These are phyloP conservation scores for Drosophila neotestacea DNA, from an alignment of 2,888 invertebrate genomes.

Conservation along the genomic window DNA sequence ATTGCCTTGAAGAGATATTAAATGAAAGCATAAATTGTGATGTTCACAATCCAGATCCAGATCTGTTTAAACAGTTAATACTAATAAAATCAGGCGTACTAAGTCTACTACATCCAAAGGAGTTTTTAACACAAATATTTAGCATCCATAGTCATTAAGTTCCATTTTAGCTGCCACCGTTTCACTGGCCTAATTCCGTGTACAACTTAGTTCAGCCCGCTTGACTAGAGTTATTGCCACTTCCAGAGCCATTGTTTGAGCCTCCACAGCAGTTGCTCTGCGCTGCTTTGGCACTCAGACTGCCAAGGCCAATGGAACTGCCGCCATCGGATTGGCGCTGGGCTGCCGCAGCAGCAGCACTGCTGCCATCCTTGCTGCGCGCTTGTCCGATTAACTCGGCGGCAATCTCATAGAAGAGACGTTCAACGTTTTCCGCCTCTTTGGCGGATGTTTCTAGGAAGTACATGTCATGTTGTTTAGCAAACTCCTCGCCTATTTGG, in stretches of 20 bases:
- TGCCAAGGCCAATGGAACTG: conserved; percentile 77
- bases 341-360: conserved; percentile 68
- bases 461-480: conserved; percentile 98
- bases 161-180: conserved; percentile 43
- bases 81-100: conserved; percentile 60
- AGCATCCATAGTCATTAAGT: conserved; percentile 77
- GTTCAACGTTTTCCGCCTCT: conserved; percentile 98
- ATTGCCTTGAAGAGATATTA: conserved; percentile 36
- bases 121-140: conserved; percentile 75
- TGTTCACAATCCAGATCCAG: conserved; percentile 33
- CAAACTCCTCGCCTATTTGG: conserved; percentile 97
- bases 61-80: conserved; percentile 57
- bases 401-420: conserved; percentile 98
- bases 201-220: conserved; percentile 48
- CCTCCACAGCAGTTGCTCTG: conserved; percentile 79
- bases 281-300: conserved; percentile 75
- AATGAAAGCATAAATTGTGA: conserved; percentile 51
- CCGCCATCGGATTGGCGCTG: conserved; percentile 66
- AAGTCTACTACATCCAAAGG: conserved; percentile 67
- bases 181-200: neutral
- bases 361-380: conserved; percentile 89
- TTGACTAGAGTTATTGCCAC: conserved; percentile 67
- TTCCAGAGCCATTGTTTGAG: conserved; percentile 32
- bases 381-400: conserved; percentile 96
- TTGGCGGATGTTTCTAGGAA: conserved; percentile 99